Conservation (phyloP, 2,888 invertebrate genomes). For the Limenitis arthemis region DNA sequence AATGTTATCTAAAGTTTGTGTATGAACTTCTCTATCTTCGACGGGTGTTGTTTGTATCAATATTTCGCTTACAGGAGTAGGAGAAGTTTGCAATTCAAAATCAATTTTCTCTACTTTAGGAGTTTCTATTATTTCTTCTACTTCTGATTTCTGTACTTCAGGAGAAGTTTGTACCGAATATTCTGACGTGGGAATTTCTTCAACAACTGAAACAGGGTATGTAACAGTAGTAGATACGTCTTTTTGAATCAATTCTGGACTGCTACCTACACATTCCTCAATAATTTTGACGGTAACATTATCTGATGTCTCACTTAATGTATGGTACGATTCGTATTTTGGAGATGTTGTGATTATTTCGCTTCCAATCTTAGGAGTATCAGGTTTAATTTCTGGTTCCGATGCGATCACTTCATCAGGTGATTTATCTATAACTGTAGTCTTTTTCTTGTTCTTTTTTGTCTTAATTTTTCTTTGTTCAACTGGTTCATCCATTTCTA, state of each 20-base stretch:
- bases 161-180: constrained; percentile 74
- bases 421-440: constrained; percentile 42
- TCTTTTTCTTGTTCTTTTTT: constrained; percentile 67
- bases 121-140: constrained; percentile 41
- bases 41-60: constrained; percentile 76
- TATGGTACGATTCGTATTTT: constrained; percentile 72
- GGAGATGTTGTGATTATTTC: constrained; percentile 67
- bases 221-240: constrained; percentile 71
- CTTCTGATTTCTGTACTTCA: constrained; percentile 54
- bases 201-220: constrained; percentile 72
- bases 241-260: constrained; percentile 54
- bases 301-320: constrained; percentile 72
- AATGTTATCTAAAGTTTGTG: constrained; percentile 52
- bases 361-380: constrained; percentile 60
- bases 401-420: constrained; percentile 23
- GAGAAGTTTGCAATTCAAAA: constrained; percentile 68
- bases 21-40: constrained; percentile 52
- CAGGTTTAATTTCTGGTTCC: constrained; percentile 38
- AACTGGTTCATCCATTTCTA: constrained; percentile 38
- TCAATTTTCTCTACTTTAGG: constrained; percentile 46
- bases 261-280: constrained; percentile 74
- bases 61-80: constrained; percentile 59
- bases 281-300: constrained; percentile 75
- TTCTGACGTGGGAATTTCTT: constrained; percentile 72
- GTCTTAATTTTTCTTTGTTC: constrained; percentile 46